Percentiles rank a stretch among this genome's conserved stretches.
Evolutionary conservation across 1,140 invertebrate genomes (phyloP).

Genomic region (Heliothis subflexa): DNA sequence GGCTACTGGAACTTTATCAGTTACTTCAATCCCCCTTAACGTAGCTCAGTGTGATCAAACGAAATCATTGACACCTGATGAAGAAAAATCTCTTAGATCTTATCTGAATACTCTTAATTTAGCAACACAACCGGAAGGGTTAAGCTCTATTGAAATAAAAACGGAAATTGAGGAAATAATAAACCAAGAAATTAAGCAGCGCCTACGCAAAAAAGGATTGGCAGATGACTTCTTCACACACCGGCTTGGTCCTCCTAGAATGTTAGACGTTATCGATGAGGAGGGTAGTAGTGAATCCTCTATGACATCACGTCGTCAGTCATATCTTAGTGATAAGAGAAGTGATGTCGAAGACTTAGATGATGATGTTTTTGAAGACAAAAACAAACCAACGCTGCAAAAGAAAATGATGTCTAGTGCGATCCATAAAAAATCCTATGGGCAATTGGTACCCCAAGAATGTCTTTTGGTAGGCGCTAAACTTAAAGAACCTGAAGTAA

Average conservation of each 20-base stretch:
- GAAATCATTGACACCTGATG: conserved; percentile 76
- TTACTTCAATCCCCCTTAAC: conserved; percentile 74
- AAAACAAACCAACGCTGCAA: conserved; percentile 52
- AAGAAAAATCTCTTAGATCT: conserved; percentile 79
- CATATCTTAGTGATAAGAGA: conserved; percentile 79
- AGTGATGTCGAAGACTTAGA: conserved; percentile 82
- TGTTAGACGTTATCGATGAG: conserved; percentile 90
- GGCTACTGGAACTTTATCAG: conserved; percentile 65
- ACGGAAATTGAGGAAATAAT: conserved; percentile 78
- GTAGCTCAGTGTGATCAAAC: conserved; percentile 73
- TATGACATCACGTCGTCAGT: conserved; percentile 79
- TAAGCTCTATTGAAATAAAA: conserved; percentile 72
- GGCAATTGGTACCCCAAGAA: conserved; percentile 75
- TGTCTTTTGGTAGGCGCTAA: conserved; percentile 83
- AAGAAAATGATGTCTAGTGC: conserved; percentile 47
- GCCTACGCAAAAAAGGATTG: conserved; percentile 86
- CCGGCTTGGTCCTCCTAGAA: conserved; percentile 86
- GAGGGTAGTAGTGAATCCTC: conserved; percentile 88
- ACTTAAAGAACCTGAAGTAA: conserved; percentile 80
- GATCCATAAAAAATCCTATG: conserved; percentile 56
- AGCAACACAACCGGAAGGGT: conserved; percentile 68
- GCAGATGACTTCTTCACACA: conserved; percentile 87
- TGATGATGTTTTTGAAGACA: conserved; percentile 83
- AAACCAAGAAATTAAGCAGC: conserved; percentile 79
- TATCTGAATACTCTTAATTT: conserved; percentile 88